Percentiles rank a stretch among this genome's conserved stretches.
These are phyloP conservation scores for Campoplex capitator DNA, from an alignment of 2,888 invertebrate species.

Conservation along the genomic window DNA sequence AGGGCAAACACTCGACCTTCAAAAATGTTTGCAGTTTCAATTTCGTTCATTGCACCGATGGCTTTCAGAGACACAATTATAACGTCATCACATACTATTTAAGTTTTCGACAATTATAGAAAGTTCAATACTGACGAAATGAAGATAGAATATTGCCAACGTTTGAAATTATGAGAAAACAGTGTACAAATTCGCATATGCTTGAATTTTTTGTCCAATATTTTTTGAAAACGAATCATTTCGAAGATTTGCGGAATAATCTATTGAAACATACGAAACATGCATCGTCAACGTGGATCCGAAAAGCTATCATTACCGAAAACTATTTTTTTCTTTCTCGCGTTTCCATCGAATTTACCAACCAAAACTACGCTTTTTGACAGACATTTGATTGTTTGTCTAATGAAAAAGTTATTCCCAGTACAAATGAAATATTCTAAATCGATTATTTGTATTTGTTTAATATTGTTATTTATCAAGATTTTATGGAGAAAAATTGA, in stretches of 20 bases:
- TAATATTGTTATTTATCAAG: background rate
- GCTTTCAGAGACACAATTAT: background rate
- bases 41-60: background rate
- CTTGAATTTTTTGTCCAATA: background rate
- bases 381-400: background rate
- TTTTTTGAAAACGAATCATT: background rate
- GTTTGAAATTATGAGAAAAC: background rate
- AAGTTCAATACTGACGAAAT: background rate
- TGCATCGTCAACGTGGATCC: background rate
- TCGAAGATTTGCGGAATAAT: background rate
- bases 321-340: background rate
- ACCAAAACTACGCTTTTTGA: background rate
- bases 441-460: background rate
- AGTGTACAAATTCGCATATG: background rate
- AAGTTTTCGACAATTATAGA: background rate
- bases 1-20: background rate
- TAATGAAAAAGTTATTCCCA: background rate
- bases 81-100: background rate
- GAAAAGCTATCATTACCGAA: background rate
- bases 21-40: background rate
- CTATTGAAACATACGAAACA: background rate
- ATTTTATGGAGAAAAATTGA: too few species aligned
- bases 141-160: background rate
- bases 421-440: background rate
- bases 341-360: background rate